These are phyloP conservation scores for Alcis repandata DNA, from an alignment of 2,888 invertebrate species.

Conservation along the genomic window DNA sequence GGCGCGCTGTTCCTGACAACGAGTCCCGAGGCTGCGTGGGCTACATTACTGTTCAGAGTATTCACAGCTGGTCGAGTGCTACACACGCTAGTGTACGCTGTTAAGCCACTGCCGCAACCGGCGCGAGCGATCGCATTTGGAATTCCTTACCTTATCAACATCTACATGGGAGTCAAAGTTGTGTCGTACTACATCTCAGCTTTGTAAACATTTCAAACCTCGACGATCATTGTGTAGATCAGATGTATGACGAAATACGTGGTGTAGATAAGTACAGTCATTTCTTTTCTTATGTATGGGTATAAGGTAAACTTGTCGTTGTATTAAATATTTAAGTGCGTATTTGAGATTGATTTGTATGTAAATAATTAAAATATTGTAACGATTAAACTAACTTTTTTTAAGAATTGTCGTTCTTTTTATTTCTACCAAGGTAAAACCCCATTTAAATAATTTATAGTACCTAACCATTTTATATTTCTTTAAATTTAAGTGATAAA, in stretches of 20 bases:
- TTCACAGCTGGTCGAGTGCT: slow-evolving; percentile 85
- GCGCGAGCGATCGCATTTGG: slow-evolving; percentile 66
- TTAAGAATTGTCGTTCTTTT: no score
- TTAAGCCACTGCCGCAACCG: slow-evolving; percentile 87
- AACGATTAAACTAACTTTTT: no score
- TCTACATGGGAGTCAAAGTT: slow-evolving; percentile 72
- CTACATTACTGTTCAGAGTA: slow-evolving; percentile 74
- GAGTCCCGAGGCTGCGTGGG: slow-evolving; percentile 76
- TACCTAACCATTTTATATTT: no score
- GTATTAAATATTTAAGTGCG: no score
- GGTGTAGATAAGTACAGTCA: not conserved
- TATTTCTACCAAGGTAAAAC: no score
- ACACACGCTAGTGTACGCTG: slow-evolving; percentile 89
- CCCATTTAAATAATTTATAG: no score
- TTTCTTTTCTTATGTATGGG: no score
- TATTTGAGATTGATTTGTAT: no score
- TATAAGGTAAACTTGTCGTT: no score
- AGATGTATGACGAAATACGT: not conserved
- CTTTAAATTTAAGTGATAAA: no score
- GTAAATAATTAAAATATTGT: no score
- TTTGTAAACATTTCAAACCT: slow-evolving; percentile 43
- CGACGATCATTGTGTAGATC: not conserved
- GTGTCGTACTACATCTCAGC: slow-evolving; percentile 59
- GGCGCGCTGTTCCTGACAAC: slow-evolving; percentile 88
- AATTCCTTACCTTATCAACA: slow-evolving; percentile 59